Percentiles rank a stretch among this genome's conserved stretches.
Evolutionary conservation across 2,113 vertebrate genomes (phyloP).

Genomic region (Corythornis vintsioides): DNA sequence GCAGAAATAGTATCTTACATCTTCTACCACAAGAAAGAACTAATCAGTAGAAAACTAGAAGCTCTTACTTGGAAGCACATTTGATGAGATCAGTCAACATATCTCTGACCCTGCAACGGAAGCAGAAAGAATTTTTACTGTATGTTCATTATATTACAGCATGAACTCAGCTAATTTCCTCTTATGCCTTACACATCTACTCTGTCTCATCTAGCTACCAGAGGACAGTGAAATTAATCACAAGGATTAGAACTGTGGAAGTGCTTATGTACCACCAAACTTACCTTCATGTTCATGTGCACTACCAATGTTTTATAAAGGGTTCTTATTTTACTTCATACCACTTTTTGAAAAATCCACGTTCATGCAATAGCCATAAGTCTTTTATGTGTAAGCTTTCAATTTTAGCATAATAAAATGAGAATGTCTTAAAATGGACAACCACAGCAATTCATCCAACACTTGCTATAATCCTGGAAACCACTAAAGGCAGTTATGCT

Average conservation of each 20-base stretch:
- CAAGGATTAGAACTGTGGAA: not conserved
- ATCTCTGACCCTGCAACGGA: slow-evolving; percentile 87
- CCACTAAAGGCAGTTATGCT: not conserved
- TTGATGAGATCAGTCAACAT: slow-evolving; percentile 89
- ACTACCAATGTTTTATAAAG: not conserved
- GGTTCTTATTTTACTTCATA: not conserved
- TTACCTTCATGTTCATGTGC: not conserved
- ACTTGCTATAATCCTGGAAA: not conserved
- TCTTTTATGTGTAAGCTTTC: not conserved
- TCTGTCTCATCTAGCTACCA: not conserved
- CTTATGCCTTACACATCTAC: not conserved
- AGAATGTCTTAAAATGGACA: not conserved
- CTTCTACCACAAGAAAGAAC: not conserved
- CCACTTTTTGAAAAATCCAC: not conserved
- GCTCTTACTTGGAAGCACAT: slow-evolving; percentile 89
- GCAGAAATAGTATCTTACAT: not conserved
- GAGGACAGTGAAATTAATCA: not conserved
- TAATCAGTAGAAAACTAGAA: not conserved
- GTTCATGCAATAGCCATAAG: not conserved
- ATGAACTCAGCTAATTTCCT: not conserved
- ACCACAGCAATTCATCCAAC: not conserved
- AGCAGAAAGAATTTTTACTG: not conserved
- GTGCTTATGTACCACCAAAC: not conserved
- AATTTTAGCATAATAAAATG: not conserved
- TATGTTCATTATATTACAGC: fast-evolving